These are phyloP conservation scores for Phyllotreta striolata DNA, from an alignment of 2,888 invertebrate genomes.

Conservation along the genomic window DNA sequence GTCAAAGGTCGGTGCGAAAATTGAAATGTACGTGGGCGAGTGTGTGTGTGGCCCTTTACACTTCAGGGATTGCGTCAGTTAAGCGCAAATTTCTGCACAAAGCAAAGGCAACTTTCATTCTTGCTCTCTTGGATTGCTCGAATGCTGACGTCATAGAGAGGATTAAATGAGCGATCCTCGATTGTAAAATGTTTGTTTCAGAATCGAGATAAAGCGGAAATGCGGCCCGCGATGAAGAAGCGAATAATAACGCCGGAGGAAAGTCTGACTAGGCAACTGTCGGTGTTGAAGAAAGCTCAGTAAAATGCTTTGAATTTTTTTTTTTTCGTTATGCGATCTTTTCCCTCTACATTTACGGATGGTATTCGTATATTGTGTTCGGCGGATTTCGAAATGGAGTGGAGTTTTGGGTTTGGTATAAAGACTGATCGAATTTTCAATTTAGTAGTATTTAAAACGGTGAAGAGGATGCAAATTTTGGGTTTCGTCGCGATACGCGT, in stretches of 20 bases:
- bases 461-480: no score
- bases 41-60: slow-evolving; percentile 3
- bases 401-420: slow-evolving; percentile 42
- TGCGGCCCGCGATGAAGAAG: slow-evolving; percentile 66
- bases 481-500: slow-evolving; percentile 26
- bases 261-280: slow-evolving; percentile 70
- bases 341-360: slow-evolving; percentile 23
- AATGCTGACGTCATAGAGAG: no score
- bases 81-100: no score
- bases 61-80: not conserved
- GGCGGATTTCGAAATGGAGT: slow-evolving; percentile 24
- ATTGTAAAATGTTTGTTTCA: slow-evolving; percentile 56
- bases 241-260: slow-evolving; percentile 71
- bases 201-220: slow-evolving; percentile 51
- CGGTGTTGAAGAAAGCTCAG: slow-evolving; percentile 70
- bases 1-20: slow-evolving; percentile 8
- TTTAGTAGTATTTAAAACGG: slow-evolving; percentile 47
- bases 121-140: no score
- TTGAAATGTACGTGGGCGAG: not conserved
- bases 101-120: no score
- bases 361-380: slow-evolving; percentile 17
- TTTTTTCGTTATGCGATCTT: slow-evolving; percentile 21
- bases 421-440: slow-evolving; percentile 45
- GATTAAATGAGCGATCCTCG: no score
- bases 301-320: slow-evolving; percentile 52